Evolutionary conservation across 2,113 vertebrate genomes (phyloP).

Genomic region (Larimichthys polyactis): DNA sequence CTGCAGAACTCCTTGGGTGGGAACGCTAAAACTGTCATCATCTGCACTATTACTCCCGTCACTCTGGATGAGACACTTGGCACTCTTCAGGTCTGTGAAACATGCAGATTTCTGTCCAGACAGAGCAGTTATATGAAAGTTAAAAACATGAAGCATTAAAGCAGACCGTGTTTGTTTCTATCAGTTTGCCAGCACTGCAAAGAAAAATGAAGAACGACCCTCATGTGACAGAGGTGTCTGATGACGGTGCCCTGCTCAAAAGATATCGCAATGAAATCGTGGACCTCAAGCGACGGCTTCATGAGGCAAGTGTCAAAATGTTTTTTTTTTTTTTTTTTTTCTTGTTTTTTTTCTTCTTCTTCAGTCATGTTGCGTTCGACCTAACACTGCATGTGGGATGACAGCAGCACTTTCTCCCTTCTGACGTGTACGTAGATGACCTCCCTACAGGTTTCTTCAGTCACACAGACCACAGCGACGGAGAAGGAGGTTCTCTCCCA

Average conservation of each 20-base stretch:
- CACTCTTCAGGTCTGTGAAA: constrained; percentile 91
- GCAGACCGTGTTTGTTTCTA: background rate
- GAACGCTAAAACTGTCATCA: constrained; percentile 96
- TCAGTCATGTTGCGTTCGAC: background rate
- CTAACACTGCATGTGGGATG: background rate
- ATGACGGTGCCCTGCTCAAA: constrained; percentile 94
- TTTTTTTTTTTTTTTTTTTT: accelerated
- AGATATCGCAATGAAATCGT: constrained; percentile 94
- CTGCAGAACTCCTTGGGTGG: constrained; percentile 97
- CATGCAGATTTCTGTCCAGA: background rate
- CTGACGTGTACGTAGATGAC: background rate
- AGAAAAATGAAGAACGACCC: constrained; percentile 97
- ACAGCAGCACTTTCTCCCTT: background rate
- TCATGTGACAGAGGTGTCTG: constrained; percentile 95
- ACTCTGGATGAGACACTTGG: constrained; percentile 93
- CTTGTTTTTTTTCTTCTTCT: too few species aligned
- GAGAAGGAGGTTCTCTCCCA: constrained; percentile 91
- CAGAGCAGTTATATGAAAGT: background rate
- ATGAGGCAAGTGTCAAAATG: constrained; percentile 81
- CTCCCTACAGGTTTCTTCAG: constrained; percentile 87
- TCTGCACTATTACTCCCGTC: constrained; percentile 92
- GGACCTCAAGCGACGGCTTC: constrained; percentile 92
- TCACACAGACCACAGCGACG: constrained; percentile 89
- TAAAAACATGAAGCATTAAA: background rate
- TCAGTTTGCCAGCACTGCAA: constrained; percentile 97